Percentiles rank a stretch among this genome's conserved stretches.
These are phyloP conservation scores for Prorops nasuta DNA, from an alignment of 1,140 invertebrate genomes.

Conservation along the genomic window DNA sequence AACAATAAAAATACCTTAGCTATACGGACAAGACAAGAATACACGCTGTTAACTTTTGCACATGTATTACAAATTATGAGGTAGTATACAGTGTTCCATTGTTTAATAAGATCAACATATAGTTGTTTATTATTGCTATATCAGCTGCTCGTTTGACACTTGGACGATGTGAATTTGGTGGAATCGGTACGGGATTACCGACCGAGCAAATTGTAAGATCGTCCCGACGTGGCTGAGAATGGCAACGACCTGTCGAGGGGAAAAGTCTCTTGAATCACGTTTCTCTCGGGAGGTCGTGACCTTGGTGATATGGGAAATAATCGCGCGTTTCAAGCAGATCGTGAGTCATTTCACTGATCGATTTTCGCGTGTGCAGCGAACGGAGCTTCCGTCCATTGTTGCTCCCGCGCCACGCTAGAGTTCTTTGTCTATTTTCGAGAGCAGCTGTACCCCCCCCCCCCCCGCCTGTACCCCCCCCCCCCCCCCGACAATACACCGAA, in stretches of 20 bases:
- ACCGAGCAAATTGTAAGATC: too few species aligned
- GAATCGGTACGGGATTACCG: too few species aligned
- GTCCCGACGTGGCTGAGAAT: too few species aligned
- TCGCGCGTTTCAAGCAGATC: slow-evolving; percentile 3
- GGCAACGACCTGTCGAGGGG: slow-evolving; percentile 26
- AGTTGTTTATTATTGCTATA: too few species aligned
- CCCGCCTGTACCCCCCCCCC: not conserved
- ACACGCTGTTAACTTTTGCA: too few species aligned
- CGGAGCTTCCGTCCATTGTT: slow-evolving; percentile 16
- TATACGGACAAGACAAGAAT: too few species aligned
- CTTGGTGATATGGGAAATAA: slow-evolving; percentile 25
- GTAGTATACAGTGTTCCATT: too few species aligned
- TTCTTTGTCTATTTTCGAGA: slow-evolving; percentile 23
- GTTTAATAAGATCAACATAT: too few species aligned
- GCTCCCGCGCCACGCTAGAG: slow-evolving; percentile 3
- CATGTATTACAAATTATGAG: too few species aligned
- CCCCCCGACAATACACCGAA: slow-evolving; percentile 11
- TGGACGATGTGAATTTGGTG: too few species aligned
- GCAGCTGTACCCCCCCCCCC: slow-evolving; percentile 18
- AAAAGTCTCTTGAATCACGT: slow-evolving; percentile 21
- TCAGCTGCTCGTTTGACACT: too few species aligned
- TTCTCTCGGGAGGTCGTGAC: slow-evolving; percentile 28
- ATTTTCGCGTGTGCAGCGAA: slow-evolving; percentile 18
- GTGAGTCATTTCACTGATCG: slow-evolving; percentile 22
- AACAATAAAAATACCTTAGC: too few species aligned